Evolutionary conservation across 2,113 vertebrate species (phyloP).

Genomic region (Phocoena sinus): DNA sequence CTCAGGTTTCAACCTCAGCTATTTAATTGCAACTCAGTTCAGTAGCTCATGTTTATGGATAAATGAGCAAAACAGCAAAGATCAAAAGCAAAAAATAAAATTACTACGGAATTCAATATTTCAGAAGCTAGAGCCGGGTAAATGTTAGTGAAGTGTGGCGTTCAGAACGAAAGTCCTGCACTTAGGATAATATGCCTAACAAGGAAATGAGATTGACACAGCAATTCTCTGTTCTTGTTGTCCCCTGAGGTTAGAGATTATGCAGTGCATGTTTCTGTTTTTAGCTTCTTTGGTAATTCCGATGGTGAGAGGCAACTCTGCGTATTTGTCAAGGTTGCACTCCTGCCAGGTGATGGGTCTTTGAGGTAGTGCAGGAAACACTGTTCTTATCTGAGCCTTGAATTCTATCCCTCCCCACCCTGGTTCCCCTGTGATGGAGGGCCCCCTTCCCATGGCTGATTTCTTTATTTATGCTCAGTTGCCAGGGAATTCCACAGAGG

Average conservation of each 20-base stretch:
- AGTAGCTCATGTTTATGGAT: slow-evolving; percentile 83
- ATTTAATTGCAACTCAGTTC: slow-evolving; percentile 80
- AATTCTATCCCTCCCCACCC: background rate
- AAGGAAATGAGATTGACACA: slow-evolving; percentile 84
- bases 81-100: slow-evolving; percentile 82
- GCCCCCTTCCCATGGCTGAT: background rate
- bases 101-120: slow-evolving; percentile 79
- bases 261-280: slow-evolving; percentile 81
- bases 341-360: slow-evolving; percentile 75
- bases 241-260: slow-evolving; percentile 84
- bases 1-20: slow-evolving; percentile 77
- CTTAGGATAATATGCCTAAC: slow-evolving; percentile 82
- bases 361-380: slow-evolving; percentile 62
- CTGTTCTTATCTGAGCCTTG: slow-evolving; percentile 48
- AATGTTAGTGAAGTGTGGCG: slow-evolving; percentile 78
- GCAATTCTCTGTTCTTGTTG: slow-evolving; percentile 80
- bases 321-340: slow-evolving; percentile 80
- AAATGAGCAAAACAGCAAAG: slow-evolving; percentile 79
- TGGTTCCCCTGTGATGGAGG: rapidly evolving
- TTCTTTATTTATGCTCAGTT: slow-evolving; percentile 40
- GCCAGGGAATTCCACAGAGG: slow-evolving; percentile 46
- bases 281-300: slow-evolving; percentile 84
- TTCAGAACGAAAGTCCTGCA: slow-evolving; percentile 75
- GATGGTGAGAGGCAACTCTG: slow-evolving; percentile 79
- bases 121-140: slow-evolving; percentile 77